Percentiles rank a stretch among this genome's conserved stretches.
Evolutionary conservation across 2,113 vertebrate species (phyloP).

Genomic region (Toxotes jaculatrix): DNA sequence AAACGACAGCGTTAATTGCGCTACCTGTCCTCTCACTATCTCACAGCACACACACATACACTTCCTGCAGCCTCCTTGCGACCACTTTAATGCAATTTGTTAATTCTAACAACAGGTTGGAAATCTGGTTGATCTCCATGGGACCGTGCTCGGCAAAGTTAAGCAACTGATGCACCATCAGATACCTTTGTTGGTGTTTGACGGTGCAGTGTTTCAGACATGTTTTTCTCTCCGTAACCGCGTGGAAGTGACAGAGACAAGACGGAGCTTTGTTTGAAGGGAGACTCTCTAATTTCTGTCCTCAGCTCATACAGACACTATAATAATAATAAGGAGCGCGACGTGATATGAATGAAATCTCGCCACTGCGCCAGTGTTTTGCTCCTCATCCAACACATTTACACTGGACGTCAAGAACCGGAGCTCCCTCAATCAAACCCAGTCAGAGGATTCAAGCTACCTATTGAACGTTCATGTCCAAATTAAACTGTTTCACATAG

Average conservation of each 20-base stretch:
- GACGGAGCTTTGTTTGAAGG: neutral
- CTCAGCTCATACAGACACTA: slow-evolving; percentile 26
- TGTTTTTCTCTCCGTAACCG: neutral
- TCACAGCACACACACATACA: neutral
- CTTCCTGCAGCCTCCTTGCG: neutral
- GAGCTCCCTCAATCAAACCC: neutral
- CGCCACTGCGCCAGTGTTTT: slow-evolving; percentile 68
- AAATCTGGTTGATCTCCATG: neutral
- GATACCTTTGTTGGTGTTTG: neutral
- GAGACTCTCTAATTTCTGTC: neutral
- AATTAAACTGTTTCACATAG: neutral
- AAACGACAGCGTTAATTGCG: neutral
- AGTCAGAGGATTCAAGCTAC: neutral
- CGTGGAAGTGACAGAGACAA: neutral
- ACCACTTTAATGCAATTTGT: neutral
- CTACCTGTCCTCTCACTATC: neutral
- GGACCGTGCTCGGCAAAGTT: slow-evolving; percentile 41
- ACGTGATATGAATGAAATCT: slow-evolving; percentile 78
- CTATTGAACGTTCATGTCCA: rapidly evolving
- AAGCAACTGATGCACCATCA: slow-evolving; percentile 38
- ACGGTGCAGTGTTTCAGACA: neutral
- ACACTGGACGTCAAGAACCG: neutral
- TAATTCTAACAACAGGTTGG: slow-evolving; percentile 39
- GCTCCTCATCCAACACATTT: slow-evolving; percentile 27
- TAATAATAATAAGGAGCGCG: slow-evolving; percentile 31